Evolutionary conservation across 2,797 vertebrate genomes (phyloP).

Genomic region (Monodelphis domestica): DNA sequence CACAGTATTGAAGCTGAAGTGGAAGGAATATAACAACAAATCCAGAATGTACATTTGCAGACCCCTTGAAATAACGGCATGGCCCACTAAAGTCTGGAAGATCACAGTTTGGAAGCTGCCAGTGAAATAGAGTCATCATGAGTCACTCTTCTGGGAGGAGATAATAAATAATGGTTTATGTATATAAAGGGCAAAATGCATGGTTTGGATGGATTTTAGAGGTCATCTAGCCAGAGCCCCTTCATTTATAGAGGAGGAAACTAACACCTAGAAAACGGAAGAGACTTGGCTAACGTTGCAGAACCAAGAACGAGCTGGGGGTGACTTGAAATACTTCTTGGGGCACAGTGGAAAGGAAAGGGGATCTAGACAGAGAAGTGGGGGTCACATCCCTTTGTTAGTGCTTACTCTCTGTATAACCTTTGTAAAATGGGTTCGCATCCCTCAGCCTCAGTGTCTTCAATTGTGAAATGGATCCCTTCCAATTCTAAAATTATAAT

Average conservation of each 20-base stretch:
- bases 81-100: too few species aligned
- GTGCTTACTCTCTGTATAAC: not conserved
- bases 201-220: not conserved
- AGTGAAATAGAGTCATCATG: too few species aligned
- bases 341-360: not conserved
- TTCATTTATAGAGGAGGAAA: not conserved
- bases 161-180: too few species aligned
- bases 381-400: not conserved
- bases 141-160: too few species aligned
- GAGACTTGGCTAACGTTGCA: not conserved
- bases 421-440: not conserved
- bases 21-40: too few species aligned
- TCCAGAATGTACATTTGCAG: too few species aligned
- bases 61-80: too few species aligned
- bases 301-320: not conserved
- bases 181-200: not conserved
- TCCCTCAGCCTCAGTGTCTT: not conserved
- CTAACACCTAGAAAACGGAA: not conserved
- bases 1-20: too few species aligned
- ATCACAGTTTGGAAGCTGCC: too few species aligned
- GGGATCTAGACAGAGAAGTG: not conserved
- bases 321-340: not conserved
- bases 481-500: not conserved
- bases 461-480: not conserved
- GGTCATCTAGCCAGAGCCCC: not conserved